Conservation (phyloP, 2,888 invertebrate genomes). For the Hipparchia semele region DNA sequence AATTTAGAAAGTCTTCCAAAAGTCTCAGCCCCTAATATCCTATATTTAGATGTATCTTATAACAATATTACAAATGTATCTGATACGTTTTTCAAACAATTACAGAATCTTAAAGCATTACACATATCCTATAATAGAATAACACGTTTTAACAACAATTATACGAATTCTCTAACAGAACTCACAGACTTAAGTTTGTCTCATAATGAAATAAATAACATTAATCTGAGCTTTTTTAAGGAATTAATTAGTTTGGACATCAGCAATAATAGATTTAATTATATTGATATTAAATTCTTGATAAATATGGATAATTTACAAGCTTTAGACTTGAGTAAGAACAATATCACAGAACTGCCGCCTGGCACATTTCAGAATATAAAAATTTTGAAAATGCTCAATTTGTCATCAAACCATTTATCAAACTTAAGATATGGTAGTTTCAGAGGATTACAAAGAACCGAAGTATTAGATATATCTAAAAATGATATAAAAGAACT, state of each 20-base stretch:
- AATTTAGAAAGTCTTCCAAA: slow-evolving; percentile 46
- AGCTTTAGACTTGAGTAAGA: slow-evolving; percentile 62
- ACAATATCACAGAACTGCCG: slow-evolving; percentile 55
- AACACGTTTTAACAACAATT: slow-evolving; percentile 56
- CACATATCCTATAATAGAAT: slow-evolving; percentile 60
- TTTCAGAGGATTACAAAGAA: slow-evolving; percentile 64
- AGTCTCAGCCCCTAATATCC: slow-evolving; percentile 31
- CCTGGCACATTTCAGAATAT: slow-evolving; percentile 68
- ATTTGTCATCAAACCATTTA: slow-evolving; percentile 64
- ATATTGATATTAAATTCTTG: slow-evolving; percentile 56
- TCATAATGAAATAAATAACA: slow-evolving; percentile 54
- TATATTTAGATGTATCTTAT: slow-evolving; percentile 35
- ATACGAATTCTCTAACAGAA: slow-evolving; percentile 54
- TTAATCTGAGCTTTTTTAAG: slow-evolving; percentile 61
- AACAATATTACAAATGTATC: slow-evolving; percentile 31
- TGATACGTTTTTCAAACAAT: slow-evolving; percentile 10
- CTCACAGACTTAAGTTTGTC: slow-evolving; percentile 58
- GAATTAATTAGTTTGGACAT: slow-evolving; percentile 59
- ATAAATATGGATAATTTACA: slow-evolving; percentile 56
- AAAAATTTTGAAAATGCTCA: slow-evolving; percentile 61
- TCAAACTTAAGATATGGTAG: slow-evolving; percentile 62
- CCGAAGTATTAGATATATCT: slow-evolving; percentile 66
- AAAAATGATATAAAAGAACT: slow-evolving; percentile 59
- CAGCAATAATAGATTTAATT: slow-evolving; percentile 56
- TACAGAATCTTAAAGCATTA: slow-evolving; percentile 53